Conservation (phyloP, 2,888 invertebrate species). For the Thera obeliscata region DNA sequence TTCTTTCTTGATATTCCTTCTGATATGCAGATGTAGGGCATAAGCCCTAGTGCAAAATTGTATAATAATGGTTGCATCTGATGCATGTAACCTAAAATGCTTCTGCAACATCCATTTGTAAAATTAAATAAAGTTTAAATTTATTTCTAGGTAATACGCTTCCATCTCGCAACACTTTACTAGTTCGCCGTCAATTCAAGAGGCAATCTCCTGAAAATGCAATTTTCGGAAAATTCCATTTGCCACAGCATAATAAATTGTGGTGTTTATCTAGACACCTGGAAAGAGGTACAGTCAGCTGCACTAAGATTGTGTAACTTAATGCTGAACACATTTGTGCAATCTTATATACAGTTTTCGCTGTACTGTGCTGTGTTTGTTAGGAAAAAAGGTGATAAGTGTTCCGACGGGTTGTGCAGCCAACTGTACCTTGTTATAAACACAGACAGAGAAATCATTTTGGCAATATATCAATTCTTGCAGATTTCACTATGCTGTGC, state of each 20-base stretch:
- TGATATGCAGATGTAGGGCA: too few relatives aligned
- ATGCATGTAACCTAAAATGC: not conserved
- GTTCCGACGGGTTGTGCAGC: too few relatives aligned
- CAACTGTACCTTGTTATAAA: too few relatives aligned
- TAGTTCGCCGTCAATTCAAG: slow-evolving; percentile 13
- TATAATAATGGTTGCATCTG: too few relatives aligned
- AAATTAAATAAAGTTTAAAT: slow-evolving; percentile 8
- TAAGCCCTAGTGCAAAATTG: too few relatives aligned
- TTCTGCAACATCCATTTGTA: not conserved
- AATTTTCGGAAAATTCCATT: slow-evolving; percentile 19
- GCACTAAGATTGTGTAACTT: not conserved
- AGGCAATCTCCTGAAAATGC: slow-evolving; percentile 22
- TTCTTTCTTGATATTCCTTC: too few relatives aligned
- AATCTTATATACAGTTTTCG: too few relatives aligned
- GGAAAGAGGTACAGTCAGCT: not conserved
- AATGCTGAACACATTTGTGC: not conserved
- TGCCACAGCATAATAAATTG: slow-evolving; percentile 15
- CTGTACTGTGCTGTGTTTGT: too few relatives aligned
- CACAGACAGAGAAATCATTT: too few relatives aligned
- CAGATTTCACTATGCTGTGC: too few relatives aligned
- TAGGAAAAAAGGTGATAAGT: too few relatives aligned
- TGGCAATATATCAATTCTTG: too few relatives aligned
- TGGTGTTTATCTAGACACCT: not conserved
- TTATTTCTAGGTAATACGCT: slow-evolving; percentile 8
- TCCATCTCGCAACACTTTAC: slow-evolving; percentile 7